Percentiles rank a stretch among this genome's conserved stretches.
Evolutionary conservation across 35 echinoderm and acorn worm species (phyloP).

Genomic region (Heliocidaris tuberculata): DNA sequence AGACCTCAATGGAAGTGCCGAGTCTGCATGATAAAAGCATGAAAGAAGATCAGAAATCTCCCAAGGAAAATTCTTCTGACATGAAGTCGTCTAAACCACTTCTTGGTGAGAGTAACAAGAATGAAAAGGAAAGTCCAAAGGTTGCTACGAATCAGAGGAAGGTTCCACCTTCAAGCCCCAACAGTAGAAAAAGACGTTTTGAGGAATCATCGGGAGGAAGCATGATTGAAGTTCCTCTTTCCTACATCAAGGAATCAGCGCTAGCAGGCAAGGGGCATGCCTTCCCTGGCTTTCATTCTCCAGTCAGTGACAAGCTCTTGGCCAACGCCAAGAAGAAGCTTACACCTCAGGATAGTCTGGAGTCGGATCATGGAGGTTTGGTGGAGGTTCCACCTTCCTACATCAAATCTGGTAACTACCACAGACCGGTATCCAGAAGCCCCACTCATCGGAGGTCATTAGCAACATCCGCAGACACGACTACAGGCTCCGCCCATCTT

Average conservation of each 20-base stretch:
- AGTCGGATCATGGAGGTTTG: constrained; percentile 15
- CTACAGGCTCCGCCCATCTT: neutral
- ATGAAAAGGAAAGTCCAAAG: neutral
- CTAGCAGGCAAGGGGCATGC: neutral
- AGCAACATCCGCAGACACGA: neutral
- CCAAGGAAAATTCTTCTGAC: neutral
- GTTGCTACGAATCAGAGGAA: neutral
- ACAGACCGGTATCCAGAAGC: constrained; percentile 26
- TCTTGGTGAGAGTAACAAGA: neutral
- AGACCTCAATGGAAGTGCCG: neutral
- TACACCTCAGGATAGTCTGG: constrained; percentile 34
- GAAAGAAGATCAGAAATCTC: neutral
- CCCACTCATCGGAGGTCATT: neutral
- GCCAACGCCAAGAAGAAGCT: neutral
- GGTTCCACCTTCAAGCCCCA: neutral
- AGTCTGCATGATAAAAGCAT: neutral
- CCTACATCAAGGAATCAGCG: neutral
- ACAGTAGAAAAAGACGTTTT: constrained; percentile 29
- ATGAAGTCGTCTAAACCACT: neutral
- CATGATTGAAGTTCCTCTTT: neutral
- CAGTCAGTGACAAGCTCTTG: neutral
- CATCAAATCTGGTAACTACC: constrained; percentile 14
- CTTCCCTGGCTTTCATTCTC: neutral
- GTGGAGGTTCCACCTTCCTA: constrained; percentile 27
- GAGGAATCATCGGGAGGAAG: neutral